phyloP scores from a whole-genome alignment of 2,888 invertebrate genomes.

The Dasysyrphus albostriatus region DNA sequence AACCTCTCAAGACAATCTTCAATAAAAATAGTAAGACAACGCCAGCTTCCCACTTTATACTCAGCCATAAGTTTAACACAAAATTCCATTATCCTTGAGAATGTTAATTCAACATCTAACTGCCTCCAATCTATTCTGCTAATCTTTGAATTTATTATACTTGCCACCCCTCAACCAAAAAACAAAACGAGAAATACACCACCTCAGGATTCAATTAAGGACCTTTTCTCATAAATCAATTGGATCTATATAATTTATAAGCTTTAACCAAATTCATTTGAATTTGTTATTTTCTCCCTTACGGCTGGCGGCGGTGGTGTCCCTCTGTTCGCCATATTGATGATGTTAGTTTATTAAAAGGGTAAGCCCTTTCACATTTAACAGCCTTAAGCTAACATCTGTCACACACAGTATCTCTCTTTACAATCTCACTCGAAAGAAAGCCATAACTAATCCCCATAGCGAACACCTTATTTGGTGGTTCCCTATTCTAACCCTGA shows the following conservation, averaged over 20 bases:
- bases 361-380: slow-evolving; percentile 26
- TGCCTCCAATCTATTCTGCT: slow-evolving; percentile 4
- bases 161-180: background rate
- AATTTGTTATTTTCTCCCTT: slow-evolving; percentile 1
- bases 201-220: slow-evolving; percentile 42
- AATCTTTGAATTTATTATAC: slow-evolving; percentile 25
- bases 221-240: slow-evolving; percentile 30
- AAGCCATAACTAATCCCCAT: slow-evolving; percentile 39
- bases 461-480: slow-evolving; percentile 30
- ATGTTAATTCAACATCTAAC: background rate
- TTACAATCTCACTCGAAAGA: background rate
- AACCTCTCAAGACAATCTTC: background rate
- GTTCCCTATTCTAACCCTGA: background rate
- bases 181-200: background rate
- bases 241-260: slow-evolving; percentile 26
- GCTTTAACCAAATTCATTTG: slow-evolving; percentile 25
- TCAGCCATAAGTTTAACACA: background rate
- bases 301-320: background rate
- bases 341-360: slow-evolving; percentile 43
- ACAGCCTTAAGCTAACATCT: slow-evolving; percentile 25
- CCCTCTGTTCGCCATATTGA: background rate
- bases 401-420: slow-evolving; percentile 28
- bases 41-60: background rate
- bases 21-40: background rate
- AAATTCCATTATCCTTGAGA: background rate